These are phyloP conservation scores for Synergus itoensis DNA, from an alignment of 2,888 invertebrate genomes.

Conservation along the genomic window DNA sequence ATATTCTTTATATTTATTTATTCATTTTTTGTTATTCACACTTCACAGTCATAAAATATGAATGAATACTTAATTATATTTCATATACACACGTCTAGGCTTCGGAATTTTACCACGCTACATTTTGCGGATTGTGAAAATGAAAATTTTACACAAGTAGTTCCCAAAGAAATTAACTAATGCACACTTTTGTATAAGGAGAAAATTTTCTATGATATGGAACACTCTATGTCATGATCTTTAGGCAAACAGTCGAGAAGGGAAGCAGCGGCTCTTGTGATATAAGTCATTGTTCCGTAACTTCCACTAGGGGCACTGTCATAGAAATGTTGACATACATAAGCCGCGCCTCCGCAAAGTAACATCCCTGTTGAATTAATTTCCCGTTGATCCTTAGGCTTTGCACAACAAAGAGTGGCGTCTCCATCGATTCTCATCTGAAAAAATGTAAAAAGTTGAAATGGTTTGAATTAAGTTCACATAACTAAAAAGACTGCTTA, in stretches of 20 bases:
- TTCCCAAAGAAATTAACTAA: background rate
- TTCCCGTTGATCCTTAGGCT: constrained; percentile 82
- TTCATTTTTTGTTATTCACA: background rate
- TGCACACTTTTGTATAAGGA: background rate
- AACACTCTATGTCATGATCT: constrained; percentile 89
- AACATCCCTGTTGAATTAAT: constrained; percentile 83
- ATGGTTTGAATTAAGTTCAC: background rate
- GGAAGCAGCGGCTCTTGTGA: constrained; percentile 90
- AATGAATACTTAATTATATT: background rate
- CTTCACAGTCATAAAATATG: background rate
- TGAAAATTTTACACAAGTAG: constrained; percentile 1
- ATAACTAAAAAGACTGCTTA: background rate
- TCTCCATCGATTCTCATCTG: constrained; percentile 93
- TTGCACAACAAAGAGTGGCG: constrained; percentile 95
- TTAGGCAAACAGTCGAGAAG: constrained; percentile 87
- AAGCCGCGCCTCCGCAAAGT: constrained; percentile 95
- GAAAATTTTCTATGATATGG: constrained; percentile 78
- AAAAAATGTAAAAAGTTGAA: constrained; percentile 54
- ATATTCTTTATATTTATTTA: background rate
- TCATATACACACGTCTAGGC: background rate
- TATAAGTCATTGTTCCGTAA: constrained; percentile 98
- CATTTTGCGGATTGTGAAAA: background rate
- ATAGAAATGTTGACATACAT: constrained; percentile 97
- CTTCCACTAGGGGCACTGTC: constrained; percentile 99
- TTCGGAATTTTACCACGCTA: background rate